Evolutionary conservation across 2,113 vertebrate species (phyloP).

Genomic region (Panthera uncia): DNA sequence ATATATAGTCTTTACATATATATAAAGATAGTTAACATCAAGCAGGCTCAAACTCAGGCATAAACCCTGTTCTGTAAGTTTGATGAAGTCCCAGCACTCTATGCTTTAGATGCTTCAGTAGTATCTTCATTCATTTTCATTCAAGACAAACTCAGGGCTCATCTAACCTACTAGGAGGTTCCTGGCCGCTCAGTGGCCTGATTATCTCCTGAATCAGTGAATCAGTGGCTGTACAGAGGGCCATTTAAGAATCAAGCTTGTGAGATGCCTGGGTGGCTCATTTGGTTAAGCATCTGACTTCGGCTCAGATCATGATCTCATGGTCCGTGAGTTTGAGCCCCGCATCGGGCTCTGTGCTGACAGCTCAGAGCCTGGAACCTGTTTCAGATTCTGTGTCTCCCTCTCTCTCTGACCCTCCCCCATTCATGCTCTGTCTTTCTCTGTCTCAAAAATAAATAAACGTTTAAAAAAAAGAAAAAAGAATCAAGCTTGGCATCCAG

Average conservation of each 20-base stretch:
- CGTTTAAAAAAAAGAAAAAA: no score
- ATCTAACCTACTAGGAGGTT: background rate
- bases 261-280: no score
- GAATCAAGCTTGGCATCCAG: background rate
- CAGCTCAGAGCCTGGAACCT: no score
- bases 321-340: no score
- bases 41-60: background rate
- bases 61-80: background rate
- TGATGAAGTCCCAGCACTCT: background rate
- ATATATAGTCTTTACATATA: background rate
- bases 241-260: background rate
- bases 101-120: background rate
- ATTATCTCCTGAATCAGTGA: background rate
- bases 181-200: background rate
- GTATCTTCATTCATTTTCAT: background rate
- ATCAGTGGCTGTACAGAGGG: background rate
- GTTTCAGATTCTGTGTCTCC: no score
- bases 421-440: no score
- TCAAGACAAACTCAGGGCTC: background rate
- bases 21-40: background rate
- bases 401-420: no score
- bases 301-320: no score
- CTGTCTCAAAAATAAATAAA: no score
- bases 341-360: no score
- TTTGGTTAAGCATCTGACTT: no score